These are phyloP conservation scores for Acipenser transmontanus DNA, from an alignment of 2,797 vertebrate species.

Conservation along the genomic window DNA sequence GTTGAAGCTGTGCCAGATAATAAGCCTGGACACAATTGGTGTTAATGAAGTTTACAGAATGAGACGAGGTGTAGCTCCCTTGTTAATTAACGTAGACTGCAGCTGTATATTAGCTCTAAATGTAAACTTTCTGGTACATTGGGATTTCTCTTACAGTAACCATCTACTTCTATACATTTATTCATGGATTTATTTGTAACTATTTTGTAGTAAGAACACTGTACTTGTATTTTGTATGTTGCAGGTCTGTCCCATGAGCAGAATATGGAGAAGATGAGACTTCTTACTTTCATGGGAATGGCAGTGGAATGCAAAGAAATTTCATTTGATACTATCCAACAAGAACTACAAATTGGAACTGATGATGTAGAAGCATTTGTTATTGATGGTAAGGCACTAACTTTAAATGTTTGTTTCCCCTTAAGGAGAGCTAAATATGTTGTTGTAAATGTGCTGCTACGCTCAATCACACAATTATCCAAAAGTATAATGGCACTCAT, in stretches of 20 bases:
- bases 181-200: neutral
- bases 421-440: too few species aligned
- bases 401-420: too few species aligned
- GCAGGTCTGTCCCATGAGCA: slow-evolving; percentile 89
- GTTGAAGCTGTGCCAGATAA: slow-evolving; percentile 66
- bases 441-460: too few species aligned
- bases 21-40: slow-evolving; percentile 62
- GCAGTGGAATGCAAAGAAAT: slow-evolving; percentile 95
- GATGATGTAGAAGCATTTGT: slow-evolving; percentile 98
- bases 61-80: slow-evolving; percentile 21
- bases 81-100: slow-evolving; percentile 3
- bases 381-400: slow-evolving; percentile 75
- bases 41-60: slow-evolving; percentile 73
- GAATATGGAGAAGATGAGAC: slow-evolving; percentile 95
- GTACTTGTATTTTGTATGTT: slow-evolving; percentile 12
- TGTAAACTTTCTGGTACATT: neutral
- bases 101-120: too few species aligned
- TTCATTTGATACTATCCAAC: slow-evolving; percentile 91
- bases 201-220: neutral
- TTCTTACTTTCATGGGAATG: slow-evolving; percentile 98
- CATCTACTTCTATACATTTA: too few species aligned
- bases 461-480: too few species aligned
- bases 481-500: too few species aligned
- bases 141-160: too few species aligned
- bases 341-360: slow-evolving; percentile 88